Conservation (phyloP, 2,888 invertebrate genomes). For the Actias luna region DNA sequence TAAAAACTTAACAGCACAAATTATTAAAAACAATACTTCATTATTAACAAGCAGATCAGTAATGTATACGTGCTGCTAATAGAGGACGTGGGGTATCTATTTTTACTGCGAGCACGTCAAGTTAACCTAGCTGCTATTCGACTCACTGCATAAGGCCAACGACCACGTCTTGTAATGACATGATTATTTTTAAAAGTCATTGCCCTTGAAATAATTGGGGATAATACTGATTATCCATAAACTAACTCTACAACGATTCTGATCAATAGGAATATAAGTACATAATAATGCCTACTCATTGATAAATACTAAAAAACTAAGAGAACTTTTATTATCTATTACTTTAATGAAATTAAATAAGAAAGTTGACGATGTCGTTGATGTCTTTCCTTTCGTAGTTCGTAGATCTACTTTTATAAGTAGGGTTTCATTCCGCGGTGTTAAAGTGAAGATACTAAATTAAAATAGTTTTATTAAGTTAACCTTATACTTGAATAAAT, state of each 20-base stretch:
- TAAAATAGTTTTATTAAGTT: not conserved
- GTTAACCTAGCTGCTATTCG: conserved; percentile 37
- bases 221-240: conserved; percentile 4
- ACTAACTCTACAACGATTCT: not conserved
- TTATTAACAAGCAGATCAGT: too few species aligned
- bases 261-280: not conserved
- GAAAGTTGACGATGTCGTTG: conserved; percentile 41
- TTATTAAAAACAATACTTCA: too few species aligned
- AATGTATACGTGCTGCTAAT: not conserved
- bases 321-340: too few species aligned
- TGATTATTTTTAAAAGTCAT: conserved; percentile 68
- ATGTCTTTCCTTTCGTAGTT: conserved; percentile 41
- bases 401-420: not conserved
- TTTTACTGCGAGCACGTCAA: conserved; percentile 51
- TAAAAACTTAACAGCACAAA: too few species aligned
- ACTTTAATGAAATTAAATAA: not conserved
- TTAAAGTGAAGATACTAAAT: not conserved
- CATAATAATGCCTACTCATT: not conserved
- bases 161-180: conserved; percentile 63
- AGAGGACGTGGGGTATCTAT: conserved; percentile 53
- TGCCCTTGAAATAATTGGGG: conserved; percentile 43
- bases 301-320: not conserved
- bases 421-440: not conserved
- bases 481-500: not conserved
- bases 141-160: conserved; percentile 59